Conservation (phyloP, 2,888 invertebrate species). For the Lysandra bellargus region DNA sequence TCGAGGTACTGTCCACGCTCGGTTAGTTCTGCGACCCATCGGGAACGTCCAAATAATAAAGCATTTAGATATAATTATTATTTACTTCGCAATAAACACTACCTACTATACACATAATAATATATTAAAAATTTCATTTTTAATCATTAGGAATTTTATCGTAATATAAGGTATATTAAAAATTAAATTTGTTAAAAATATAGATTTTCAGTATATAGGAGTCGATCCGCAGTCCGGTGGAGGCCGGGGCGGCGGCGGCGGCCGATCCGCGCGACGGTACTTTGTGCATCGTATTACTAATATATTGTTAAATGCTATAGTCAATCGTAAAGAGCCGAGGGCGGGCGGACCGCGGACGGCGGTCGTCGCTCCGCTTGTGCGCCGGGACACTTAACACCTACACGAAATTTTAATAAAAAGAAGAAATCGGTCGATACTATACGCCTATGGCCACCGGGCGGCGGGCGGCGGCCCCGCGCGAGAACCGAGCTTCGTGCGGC, state of each 20-base stretch:
- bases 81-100: constrained; percentile 69
- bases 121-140: constrained; percentile 73
- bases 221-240: constrained; percentile 59
- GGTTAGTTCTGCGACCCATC: constrained; percentile 67
- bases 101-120: constrained; percentile 75
- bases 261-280: constrained; percentile 44
- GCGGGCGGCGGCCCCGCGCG: constrained; percentile 43
- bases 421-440: constrained; percentile 71
- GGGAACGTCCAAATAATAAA: constrained; percentile 66
- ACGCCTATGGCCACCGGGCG: constrained; percentile 68
- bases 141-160: constrained; percentile 76
- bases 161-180: constrained; percentile 67
- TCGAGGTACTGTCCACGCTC: constrained; percentile 75
- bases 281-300: constrained; percentile 65
- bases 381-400: constrained; percentile 68
- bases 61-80: constrained; percentile 51
- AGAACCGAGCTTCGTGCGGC: constrained; percentile 36
- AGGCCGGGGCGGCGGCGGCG: constrained; percentile 53
- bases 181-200: constrained; percentile 78
- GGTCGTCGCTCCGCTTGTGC: constrained; percentile 55
- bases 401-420: constrained; percentile 67
- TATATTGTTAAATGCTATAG: constrained; percentile 67
- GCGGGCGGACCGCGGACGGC: constrained; percentile 45
- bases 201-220: constrained; percentile 67
- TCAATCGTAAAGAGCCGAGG: constrained; percentile 58